Base-by-base conservation (phyloP, 2,888 invertebrate genomes). In the Stenoptilia bipunctidactyla region DNA sequence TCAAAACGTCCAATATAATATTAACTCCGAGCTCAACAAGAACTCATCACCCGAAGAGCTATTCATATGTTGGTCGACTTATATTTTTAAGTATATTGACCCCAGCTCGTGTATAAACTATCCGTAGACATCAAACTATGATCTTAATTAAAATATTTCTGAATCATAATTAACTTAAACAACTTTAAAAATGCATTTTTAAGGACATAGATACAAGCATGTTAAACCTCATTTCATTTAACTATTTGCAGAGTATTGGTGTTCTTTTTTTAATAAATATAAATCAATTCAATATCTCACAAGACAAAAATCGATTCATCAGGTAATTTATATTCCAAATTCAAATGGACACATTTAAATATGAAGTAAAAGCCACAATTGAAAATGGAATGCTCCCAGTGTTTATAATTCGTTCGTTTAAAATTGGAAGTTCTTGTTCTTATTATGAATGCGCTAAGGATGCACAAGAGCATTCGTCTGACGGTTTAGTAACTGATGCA, bases 401-500 rank as follows among this genome's bases (percentile, higher is more conserved):
- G 73, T 76, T 75, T 68, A 68, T 67, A 61, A 71, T 74, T 67
- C 68, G 66, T 75, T 71, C 68, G 66, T 75, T 71, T 68, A 67
- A 61, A 75, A 74, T 71, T 65, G 67, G 66, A 70, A 66, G 74
- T 69, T 73, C 66, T 71, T 72, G 68, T 76, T 77, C 72, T 76
- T 77, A 73, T 76, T 77, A 69, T 73, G 75, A 76, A 74, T 75
- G 70, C 69, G 71, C 65, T 69, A 75, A 77, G 79, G 80, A 80
- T 79, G 79, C 79, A 71, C 73, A 61, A 65, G 75, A 61, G 80
- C 80, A 80, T 77, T 60, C 74, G 70, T 67, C 75, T 64, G 74
- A 73, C 73, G 80, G 76, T 80, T 83, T 82, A 80, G 80, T 80
- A 76, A 76, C 75, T 74, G 77, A 79, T 79, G 82, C 82, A 80